Evolutionary conservation across 2,113 vertebrate species (phyloP).

Genomic region (Melanocharis versteri): DNA sequence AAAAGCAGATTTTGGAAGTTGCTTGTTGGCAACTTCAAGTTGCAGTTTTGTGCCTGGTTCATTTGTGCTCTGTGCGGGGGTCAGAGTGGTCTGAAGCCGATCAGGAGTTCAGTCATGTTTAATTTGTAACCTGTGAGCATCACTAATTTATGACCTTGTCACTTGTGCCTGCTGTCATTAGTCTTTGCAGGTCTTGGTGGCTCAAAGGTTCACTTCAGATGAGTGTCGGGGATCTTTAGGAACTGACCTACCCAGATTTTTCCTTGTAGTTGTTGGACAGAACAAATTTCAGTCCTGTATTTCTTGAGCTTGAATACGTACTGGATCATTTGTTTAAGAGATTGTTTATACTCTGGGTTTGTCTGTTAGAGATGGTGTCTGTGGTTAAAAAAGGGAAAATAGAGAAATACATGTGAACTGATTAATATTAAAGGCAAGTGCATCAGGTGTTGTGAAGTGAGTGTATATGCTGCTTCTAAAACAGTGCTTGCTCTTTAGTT

Average conservation of each 20-base stretch:
- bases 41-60: not conserved
- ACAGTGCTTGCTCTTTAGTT: not conserved
- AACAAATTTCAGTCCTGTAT: not conserved
- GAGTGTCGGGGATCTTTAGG: not conserved
- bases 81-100: not conserved
- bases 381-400: not conserved
- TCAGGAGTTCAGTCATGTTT: not conserved
- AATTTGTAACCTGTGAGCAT: not conserved
- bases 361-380: not conserved
- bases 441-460: not conserved
- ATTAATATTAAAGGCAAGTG: not conserved
- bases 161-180: not conserved
- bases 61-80: not conserved
- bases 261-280: not conserved
- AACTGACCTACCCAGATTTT: not conserved
- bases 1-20: not conserved
- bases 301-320: accelerated
- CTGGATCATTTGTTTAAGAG: not conserved
- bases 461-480: not conserved
- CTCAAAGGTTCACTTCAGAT: not conserved
- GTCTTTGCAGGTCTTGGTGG: not conserved
- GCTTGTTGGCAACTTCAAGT: not conserved
- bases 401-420: accelerated
- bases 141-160: not conserved
- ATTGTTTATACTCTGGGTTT: not conserved